These are phyloP conservation scores for Dreissena rostriformis DNA, from an alignment of 1,140 invertebrate species.

Conservation along the genomic window DNA sequence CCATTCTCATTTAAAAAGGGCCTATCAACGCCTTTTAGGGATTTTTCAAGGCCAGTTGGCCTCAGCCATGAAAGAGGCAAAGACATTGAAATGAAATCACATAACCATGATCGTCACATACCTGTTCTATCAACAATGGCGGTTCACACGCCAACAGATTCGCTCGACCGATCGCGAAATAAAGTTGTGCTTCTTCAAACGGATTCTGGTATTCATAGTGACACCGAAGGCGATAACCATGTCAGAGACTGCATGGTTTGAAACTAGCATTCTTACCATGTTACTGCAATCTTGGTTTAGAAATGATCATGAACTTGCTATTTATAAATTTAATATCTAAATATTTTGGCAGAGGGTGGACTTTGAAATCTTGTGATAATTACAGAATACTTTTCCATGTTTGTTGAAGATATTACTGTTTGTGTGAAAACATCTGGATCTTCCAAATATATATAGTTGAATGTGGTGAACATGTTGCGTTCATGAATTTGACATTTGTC, in stretches of 20 bases:
- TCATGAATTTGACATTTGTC: no score
- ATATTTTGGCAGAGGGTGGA: neutral
- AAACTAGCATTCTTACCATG: neutral
- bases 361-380: neutral
- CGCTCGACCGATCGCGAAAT: constrained; percentile 41
- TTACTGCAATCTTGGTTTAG: neutral
- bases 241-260: constrained; percentile 52
- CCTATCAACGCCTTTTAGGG: constrained; percentile 12
- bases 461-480: neutral
- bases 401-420: neutral
- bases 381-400: no score
- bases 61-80: constrained; percentile 21
- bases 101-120: constrained; percentile 45
- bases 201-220: constrained; percentile 55
- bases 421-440: neutral
- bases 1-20: constrained; percentile 57
- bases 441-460: neutral
- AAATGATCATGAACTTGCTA: neutral
- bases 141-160: constrained; percentile 45
- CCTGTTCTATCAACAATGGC: constrained; percentile 45
- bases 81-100: constrained; percentile 42
- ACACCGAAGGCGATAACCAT: constrained; percentile 37
- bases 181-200: constrained; percentile 51
- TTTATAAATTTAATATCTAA: neutral
- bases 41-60: neutral